A percentile compares a stretch with the other conserved stretches of the same genome.
These are phyloP conservation scores for Philonicus albiceps DNA, from an alignment of 2,888 invertebrate species.

Conservation along the genomic window DNA sequence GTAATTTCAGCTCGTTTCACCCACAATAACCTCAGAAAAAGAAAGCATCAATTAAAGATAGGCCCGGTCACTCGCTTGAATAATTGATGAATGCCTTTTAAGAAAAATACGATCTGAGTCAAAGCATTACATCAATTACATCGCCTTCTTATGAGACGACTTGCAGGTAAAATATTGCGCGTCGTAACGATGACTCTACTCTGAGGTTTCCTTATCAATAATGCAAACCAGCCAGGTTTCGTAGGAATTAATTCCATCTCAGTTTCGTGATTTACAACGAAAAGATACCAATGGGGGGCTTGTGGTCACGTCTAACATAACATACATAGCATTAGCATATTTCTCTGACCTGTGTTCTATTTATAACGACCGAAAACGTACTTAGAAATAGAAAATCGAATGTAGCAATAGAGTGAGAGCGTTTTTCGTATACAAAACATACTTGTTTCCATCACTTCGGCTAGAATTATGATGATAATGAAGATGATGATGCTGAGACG, in stretches of 20 bases:
- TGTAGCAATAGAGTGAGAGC: not conserved
- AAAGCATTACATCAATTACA: not conserved
- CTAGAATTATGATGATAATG: not conserved
- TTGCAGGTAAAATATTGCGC: not conserved
- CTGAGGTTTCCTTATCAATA: not conserved
- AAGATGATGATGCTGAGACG: not conserved
- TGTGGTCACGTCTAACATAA: not conserved
- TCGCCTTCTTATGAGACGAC: not conserved
- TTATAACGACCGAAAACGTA: conserved; percentile 3
- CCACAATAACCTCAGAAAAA: not conserved
- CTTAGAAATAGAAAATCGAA: conserved; percentile 14
- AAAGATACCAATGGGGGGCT: not conserved
- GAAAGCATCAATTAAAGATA: not conserved
- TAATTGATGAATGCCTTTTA: conserved; percentile 15
- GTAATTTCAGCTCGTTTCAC: not conserved
- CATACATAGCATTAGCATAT: conserved; percentile 7
- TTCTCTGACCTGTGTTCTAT: not conserved
- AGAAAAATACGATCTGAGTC: not conserved
- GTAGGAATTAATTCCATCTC: not conserved
- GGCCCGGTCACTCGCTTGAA: not conserved
- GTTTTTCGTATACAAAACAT: not conserved
- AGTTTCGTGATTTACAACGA: not conserved
- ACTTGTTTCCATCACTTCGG: not conserved
- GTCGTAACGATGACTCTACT: not conserved
- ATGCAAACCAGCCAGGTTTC: conserved; percentile 15